A percentile compares a stretch with the other conserved stretches of the same genome.
Evolutionary conservation across 1,140 invertebrate genomes (phyloP).

Genomic region (Cyphomyrmex costatus): DNA sequence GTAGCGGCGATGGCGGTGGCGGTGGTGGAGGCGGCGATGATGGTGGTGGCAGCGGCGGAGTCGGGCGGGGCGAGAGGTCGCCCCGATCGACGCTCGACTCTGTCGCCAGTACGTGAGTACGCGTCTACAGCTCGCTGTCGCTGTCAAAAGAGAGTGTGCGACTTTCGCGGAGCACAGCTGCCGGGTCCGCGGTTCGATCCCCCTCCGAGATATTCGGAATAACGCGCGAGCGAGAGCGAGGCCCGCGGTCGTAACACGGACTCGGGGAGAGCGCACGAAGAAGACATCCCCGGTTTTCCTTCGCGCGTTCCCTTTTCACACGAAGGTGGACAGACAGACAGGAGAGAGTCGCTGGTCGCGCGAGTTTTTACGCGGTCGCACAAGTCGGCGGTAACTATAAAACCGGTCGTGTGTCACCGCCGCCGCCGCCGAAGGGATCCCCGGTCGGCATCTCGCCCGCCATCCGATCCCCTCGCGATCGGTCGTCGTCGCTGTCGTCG

Average conservation of each 20-base stretch:
- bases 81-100: conserved; percentile 76
- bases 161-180: conserved; percentile 48
- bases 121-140: conserved; percentile 82
- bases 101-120: conserved; percentile 81
- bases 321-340: conserved; percentile 9
- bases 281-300: not conserved
- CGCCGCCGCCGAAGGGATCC: not conserved
- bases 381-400: not conserved
- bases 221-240: conserved; percentile 17
- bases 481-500: not conserved
- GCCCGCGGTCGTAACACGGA: conserved; percentile 4
- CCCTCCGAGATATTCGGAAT: conserved; percentile 37
- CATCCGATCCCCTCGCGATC: not conserved
- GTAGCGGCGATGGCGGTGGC: not conserved
- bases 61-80: conserved; percentile 86
- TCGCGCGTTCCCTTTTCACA: not conserved
- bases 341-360: not conserved
- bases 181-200: conserved; percentile 35
- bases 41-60: conserved; percentile 72
- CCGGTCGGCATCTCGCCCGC: not conserved
- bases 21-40: conserved; percentile 1
- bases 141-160: conserved; percentile 80
- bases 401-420: not conserved
- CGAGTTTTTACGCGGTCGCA: conserved; percentile 10
- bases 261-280: conserved; percentile 21